A percentile compares a stretch with the other conserved stretches of the same genome.
These are phyloP conservation scores for Synanthedon tipuliformis DNA, from an alignment of 2,888 invertebrate species.

Conservation along the genomic window DNA sequence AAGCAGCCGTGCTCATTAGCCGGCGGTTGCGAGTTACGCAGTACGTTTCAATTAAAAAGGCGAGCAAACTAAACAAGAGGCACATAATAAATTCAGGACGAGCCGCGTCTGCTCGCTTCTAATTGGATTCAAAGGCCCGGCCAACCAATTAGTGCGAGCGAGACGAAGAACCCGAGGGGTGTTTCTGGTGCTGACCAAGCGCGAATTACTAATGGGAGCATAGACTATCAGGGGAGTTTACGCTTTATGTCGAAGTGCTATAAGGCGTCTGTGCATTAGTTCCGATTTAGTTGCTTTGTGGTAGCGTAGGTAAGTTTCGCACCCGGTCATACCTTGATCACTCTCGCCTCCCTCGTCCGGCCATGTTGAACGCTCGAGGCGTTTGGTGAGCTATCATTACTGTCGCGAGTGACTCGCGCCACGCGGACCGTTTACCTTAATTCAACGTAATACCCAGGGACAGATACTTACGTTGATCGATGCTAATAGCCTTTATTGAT, in stretches of 20 bases:
- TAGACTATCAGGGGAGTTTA: background rate
- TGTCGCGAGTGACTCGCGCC: conserved; percentile 19
- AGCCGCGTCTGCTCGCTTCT: conserved; percentile 36
- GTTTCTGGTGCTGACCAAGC: background rate
- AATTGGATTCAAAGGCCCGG: conserved; percentile 57
- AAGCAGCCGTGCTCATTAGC: conserved; percentile 30
- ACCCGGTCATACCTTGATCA: conserved; percentile 1
- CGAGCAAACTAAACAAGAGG: conserved; percentile 50
- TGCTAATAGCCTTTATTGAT: conserved; percentile 66
- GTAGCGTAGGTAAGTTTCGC: conserved; percentile 1
- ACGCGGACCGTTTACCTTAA: conserved; percentile 47
- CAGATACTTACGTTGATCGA: conserved; percentile 59
- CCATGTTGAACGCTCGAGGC: conserved; percentile 20
- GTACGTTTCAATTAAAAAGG: conserved; percentile 59
- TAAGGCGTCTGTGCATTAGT: background rate
- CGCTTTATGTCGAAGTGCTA: background rate
- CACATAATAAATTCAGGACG: conserved; percentile 51
- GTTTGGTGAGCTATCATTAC: conserved; percentile 34
- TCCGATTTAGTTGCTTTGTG: background rate
- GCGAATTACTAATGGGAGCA: background rate
- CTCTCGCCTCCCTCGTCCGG: conserved; percentile 14
- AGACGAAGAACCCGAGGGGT: conserved; percentile 14
- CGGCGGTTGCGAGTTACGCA: conserved; percentile 32
- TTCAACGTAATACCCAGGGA: conserved; percentile 46
- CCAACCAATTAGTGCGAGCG: conserved; percentile 52